Base-by-base conservation (phyloP, 2,888 invertebrate genomes). In the Meliscaeva auricollis region DNA sequence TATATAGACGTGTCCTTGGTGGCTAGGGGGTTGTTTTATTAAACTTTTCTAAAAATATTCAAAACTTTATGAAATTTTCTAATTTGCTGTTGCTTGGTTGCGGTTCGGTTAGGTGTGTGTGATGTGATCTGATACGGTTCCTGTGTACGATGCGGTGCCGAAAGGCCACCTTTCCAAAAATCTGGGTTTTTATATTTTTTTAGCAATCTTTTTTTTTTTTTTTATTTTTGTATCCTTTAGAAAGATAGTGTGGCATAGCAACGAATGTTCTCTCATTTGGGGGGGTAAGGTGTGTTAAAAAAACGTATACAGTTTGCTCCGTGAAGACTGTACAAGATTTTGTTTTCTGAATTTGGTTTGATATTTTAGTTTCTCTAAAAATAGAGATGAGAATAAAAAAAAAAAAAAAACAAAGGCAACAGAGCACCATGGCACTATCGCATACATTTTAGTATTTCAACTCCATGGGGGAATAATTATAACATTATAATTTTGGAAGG, bases 31-130 rank as follows among this genome's bases (percentile, higher is more conserved):
- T 46, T 54, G 52, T 62, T 76, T 69, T 70, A 58, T 70, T 44
- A 54, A 82, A 81, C 38, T 64, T 80, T 79, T 84, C 46, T 38
- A 46, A 75, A 80, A 84, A 80, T 79, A 83, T 79, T 83, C 69
- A 73, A 70, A 83, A 83, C 73, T 84, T 80, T 84, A 80, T 80
- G 70, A 80, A 75, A 66, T 84, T 80, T 84, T 76, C 70, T 75
- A 64, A 64, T 64, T 64, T 64, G 64, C 46, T 15, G 46, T 64
- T 64, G 64, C 46, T 46, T 64, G 64, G 64, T 11, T 64, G 64
- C 17, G 64, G 46, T 32, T 46, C 17, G 9, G 41, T 60, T n/a
- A n/a, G n/a, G n/a, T n/a, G 6, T 11, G 15, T 20, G 20, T 32
- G 15, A 4, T 2, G 7, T 22, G 50, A 22, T 60, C 13, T 22